Evolutionary conservation across 2,113 vertebrate species (phyloP).

Genomic region (Gymnogyps californianus): DNA sequence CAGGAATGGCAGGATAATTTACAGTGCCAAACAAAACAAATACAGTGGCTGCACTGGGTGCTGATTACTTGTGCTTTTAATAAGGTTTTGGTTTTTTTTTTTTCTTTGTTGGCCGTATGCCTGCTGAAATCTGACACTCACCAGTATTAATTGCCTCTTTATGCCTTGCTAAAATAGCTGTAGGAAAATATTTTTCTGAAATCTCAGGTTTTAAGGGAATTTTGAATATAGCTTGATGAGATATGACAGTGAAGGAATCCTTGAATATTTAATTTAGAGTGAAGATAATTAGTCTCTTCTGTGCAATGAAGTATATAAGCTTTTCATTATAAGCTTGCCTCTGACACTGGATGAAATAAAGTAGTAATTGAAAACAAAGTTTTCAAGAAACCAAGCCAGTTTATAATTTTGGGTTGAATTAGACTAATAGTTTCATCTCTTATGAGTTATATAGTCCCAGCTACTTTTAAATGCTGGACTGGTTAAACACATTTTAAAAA

Average conservation of each 20-base stretch:
- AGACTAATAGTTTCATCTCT: neutral
- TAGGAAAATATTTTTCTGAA: neutral
- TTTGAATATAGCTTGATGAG: neutral
- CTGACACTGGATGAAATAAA: neutral
- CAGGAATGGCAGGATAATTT: neutral
- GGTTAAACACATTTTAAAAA: neutral
- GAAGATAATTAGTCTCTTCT: neutral
- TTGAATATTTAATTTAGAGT: neutral
- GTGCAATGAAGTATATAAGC: neutral
- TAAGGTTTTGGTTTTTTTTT: neutral
- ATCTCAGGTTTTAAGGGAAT: neutral
- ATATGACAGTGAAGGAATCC: neutral
- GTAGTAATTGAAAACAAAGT: neutral
- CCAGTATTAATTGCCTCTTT: neutral
- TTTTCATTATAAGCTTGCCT: neutral
- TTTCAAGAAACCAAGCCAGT: neutral
- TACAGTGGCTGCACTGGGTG: neutral
- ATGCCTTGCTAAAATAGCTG: neutral
- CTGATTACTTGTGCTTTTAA: neutral
- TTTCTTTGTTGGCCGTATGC: too few species aligned
- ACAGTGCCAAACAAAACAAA: neutral
- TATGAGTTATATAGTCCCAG: too few species aligned
- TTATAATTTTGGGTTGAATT: neutral
- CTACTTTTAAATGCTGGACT: too few species aligned
- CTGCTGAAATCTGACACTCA: neutral